These are phyloP conservation scores for Aphidius colemani DNA, from an alignment of 2,888 invertebrate species.

Conservation along the genomic window DNA sequence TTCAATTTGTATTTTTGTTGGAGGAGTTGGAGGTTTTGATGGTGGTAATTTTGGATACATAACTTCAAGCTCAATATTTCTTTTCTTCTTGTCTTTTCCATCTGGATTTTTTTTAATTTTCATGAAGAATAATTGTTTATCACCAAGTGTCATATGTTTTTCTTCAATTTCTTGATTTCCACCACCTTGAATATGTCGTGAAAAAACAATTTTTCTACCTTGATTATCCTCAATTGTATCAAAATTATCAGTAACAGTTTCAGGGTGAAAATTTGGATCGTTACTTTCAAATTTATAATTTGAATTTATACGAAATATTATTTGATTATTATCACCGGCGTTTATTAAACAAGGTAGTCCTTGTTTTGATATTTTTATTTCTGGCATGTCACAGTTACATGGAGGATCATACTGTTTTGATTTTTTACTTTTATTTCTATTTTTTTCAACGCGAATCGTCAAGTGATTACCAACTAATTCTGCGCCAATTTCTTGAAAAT, in stretches of 20 bases:
- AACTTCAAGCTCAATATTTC: constrained; percentile 53
- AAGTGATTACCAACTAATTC: constrained; percentile 70
- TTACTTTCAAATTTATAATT: constrained; percentile 37
- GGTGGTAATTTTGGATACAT: constrained; percentile 47
- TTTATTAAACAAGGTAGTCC: constrained; percentile 50
- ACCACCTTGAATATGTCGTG: constrained; percentile 41
- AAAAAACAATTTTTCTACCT: constrained; percentile 48
- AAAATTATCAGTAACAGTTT: constrained; percentile 46
- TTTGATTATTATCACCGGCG: constrained; percentile 47
- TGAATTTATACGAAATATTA: constrained; percentile 50
- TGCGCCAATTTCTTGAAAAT: constrained; percentile 71
- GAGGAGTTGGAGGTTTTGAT: constrained; percentile 26
- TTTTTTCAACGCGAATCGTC: constrained; percentile 68
- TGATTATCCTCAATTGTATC: constrained; percentile 23
- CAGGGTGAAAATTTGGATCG: constrained; percentile 38
- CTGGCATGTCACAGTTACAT: constrained; percentile 50
- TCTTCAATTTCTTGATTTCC: constrained; percentile 47
- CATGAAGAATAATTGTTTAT: constrained; percentile 49
- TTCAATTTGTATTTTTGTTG: constrained; percentile 13
- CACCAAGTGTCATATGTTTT: constrained; percentile 46
- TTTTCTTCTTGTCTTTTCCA: constrained; percentile 35
- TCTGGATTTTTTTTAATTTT: constrained; percentile 48
- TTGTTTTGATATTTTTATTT: constrained; percentile 46
- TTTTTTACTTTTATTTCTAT: constrained; percentile 59
- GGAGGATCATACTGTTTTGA: constrained; percentile 48